These are phyloP conservation scores for Mythimna lalbum DNA, from an alignment of 2,888 invertebrate species.

Conservation along the genomic window DNA sequence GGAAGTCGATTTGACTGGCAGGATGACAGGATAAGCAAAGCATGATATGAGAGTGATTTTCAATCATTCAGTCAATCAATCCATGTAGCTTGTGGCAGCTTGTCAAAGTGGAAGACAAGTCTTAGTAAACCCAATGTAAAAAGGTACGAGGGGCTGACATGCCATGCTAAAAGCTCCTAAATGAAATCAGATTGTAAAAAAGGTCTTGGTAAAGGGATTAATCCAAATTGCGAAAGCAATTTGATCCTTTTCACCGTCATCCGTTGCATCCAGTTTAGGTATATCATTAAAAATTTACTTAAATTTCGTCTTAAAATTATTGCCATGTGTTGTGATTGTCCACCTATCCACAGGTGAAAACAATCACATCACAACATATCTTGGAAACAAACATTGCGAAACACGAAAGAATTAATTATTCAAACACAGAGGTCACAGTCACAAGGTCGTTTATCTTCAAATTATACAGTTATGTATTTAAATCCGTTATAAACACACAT, in stretches of 20 bases:
- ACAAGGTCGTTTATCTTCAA: constrained; percentile 44
- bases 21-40: constrained; percentile 10
- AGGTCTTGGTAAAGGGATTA: background rate
- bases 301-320: background rate
- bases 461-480: constrained; percentile 46
- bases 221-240: background rate
- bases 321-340: no score
- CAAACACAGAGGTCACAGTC: constrained; percentile 42
- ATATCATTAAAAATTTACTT: background rate
- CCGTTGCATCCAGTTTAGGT: background rate
- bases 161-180: no score
- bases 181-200: no score
- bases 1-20: constrained; percentile 38
- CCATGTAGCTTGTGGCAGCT: background rate
- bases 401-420: constrained; percentile 15
- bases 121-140: background rate
- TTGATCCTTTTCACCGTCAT: background rate
- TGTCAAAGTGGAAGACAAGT: background rate
- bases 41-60: constrained; percentile 3
- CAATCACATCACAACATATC: background rate
- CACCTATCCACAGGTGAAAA: background rate
- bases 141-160: no score
- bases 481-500: constrained; percentile 41
- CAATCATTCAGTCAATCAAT: constrained; percentile 39
- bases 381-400: constrained; percentile 19